A percentile compares a stretch with the other conserved stretches of the same genome.
phyloP scores from a whole-genome alignment of 2,113 vertebrate species.

The Thryonomys swinderianus region DNA sequence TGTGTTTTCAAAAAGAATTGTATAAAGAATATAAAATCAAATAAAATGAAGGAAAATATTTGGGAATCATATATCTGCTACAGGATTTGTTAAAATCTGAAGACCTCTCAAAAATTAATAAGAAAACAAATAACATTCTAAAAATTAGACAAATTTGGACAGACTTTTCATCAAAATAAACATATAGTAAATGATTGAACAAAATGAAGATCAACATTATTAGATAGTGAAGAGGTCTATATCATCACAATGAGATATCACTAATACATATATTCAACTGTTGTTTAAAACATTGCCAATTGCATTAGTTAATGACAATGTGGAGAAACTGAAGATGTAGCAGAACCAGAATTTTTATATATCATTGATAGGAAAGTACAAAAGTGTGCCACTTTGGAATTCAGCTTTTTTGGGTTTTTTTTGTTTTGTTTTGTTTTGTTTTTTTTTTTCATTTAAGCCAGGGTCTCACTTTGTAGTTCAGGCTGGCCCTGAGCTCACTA shows the following conservation, averaged over 20 bases:
- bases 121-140: neutral
- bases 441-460: too few species aligned
- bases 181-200: neutral
- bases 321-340: neutral
- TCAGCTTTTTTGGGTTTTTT: too few species aligned
- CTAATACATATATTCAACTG: neutral
- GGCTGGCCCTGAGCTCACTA: too few species aligned
- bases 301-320: too few species aligned
- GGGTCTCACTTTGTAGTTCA: too few species aligned
- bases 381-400: neutral
- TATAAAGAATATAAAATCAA: neutral
- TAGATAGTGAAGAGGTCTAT: neutral
- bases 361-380: neutral
- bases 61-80: neutral
- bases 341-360: neutral
- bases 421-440: too few species aligned
- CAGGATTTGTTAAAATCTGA: neutral
- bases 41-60: neutral
- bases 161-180: neutral
- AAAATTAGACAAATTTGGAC: neutral
- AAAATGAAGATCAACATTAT: neutral
- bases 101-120: neutral
- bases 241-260: neutral
- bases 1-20: neutral
- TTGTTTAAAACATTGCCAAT: neutral